Evolutionary conservation across 2,888 invertebrate species (phyloP).

Genomic region (Frankliniella intonsa): DNA sequence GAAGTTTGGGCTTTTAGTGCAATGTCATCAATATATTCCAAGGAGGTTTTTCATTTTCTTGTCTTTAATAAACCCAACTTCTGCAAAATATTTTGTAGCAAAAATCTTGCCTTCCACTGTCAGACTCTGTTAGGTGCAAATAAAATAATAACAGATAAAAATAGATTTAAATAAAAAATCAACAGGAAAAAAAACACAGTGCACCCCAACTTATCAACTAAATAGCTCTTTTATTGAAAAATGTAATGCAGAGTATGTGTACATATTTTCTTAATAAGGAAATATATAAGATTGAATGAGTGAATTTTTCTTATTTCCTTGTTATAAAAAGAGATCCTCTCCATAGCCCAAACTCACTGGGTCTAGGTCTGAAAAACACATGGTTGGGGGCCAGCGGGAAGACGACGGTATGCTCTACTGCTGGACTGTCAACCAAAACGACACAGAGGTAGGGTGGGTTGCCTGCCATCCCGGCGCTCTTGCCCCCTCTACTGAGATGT

Average conservation of each 20-base stretch:
- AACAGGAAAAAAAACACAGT: neutral
- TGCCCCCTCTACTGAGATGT: too few species aligned
- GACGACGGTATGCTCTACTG: too few species aligned
- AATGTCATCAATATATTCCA: neutral
- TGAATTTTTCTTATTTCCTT: neutral
- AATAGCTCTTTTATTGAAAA: conserved; percentile 1
- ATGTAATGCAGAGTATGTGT: conserved; percentile 10
- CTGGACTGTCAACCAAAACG: too few species aligned
- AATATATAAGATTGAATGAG: conserved; percentile 18
- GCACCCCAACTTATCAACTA: neutral
- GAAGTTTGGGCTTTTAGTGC: neutral
- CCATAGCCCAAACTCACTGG: too few species aligned
- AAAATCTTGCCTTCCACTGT: neutral
- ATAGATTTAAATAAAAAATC: neutral
- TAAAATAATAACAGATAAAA: neutral
- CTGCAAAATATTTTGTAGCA: neutral
- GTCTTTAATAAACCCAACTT: neutral
- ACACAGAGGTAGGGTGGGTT: too few species aligned
- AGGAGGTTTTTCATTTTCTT: neutral
- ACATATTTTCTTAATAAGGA: conserved; percentile 13
- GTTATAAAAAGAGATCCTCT: neutral
- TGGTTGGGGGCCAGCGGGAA: too few species aligned
- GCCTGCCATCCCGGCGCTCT: too few species aligned
- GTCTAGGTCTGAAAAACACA: too few species aligned
- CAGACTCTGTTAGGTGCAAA: neutral